Conservation (phyloP, 2,797 vertebrate species). For the Limosa lapponica region DNA sequence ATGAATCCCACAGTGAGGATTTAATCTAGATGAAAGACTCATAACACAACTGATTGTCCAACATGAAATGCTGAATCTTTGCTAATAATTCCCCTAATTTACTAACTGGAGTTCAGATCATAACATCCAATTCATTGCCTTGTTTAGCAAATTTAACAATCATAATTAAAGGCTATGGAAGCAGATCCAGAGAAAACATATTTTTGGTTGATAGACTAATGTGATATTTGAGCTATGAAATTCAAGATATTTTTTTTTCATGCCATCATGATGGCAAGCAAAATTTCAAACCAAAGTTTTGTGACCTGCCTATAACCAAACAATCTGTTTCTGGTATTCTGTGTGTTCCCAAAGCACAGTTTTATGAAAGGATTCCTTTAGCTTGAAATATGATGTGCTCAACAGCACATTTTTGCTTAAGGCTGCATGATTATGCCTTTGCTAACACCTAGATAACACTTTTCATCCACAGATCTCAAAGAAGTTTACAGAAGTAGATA, state of each 20-base stretch:
- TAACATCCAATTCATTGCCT: background rate
- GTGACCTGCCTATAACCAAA: background rate
- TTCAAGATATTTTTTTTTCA: background rate
- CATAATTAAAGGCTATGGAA: background rate
- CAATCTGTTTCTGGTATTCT: background rate
- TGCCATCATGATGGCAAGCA: background rate
- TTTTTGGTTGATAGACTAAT: background rate
- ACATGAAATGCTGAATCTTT: background rate
- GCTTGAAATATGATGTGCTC: background rate
- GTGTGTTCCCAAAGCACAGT: background rate
- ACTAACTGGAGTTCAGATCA: background rate
- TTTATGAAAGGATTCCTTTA: constrained; percentile 31
- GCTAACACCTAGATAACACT: constrained; percentile 12
- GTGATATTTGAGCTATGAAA: background rate
- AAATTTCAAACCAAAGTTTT: background rate
- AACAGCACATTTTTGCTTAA: constrained; percentile 17
- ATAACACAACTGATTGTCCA: background rate
- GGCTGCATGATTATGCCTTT: constrained; percentile 22
- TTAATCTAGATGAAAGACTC: background rate
- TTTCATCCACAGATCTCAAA: constrained; percentile 24
- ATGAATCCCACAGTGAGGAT: background rate
- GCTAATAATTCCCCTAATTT: constrained; percentile 15
- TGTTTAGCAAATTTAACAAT: constrained; percentile 32
- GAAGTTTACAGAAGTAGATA: constrained; percentile 34
- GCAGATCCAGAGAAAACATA: background rate